Evolutionary conservation across 2,888 invertebrate species (phyloP).

Genomic region (Ashinkailepas kermadecensis): DNA sequence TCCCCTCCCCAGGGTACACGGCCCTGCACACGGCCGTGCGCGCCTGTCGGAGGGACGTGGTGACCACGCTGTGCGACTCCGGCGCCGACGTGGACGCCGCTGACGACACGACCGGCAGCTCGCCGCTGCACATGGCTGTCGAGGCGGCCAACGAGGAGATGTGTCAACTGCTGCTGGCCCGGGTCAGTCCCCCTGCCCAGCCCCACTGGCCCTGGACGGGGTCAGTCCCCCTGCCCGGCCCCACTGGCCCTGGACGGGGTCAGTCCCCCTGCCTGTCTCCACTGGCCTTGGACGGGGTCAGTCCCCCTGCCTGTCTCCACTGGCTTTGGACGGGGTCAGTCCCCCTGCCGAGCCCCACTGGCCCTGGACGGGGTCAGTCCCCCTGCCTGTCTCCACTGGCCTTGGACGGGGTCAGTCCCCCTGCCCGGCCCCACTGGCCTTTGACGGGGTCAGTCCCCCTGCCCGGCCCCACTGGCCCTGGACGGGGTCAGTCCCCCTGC

Average conservation of each 20-base stretch:
- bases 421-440: no score
- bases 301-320: no score
- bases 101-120: background rate
- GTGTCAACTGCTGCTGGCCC: conserved; percentile 41
- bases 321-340: conserved; percentile 34
- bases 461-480: no score
- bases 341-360: no score
- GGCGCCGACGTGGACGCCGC: background rate
- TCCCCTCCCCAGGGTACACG: background rate
- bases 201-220: no score
- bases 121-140: conserved; percentile 58
- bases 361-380: no score
- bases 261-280: background rate
- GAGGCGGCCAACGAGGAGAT: conserved; percentile 49
- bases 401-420: conserved; percentile 35
- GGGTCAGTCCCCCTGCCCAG: background rate
- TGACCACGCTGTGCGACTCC: background rate
- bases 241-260: conserved; percentile 34
- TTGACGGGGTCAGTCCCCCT: no score
- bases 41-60: background rate
- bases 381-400: no score
- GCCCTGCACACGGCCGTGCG: background rate
- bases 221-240: no score
- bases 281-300: no score
- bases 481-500: no score